A percentile compares a stretch with the other conserved stretches of the same genome.
phyloP scores from a whole-genome alignment of 2,113 vertebrate species.

The Paralichthys olivaceus region DNA sequence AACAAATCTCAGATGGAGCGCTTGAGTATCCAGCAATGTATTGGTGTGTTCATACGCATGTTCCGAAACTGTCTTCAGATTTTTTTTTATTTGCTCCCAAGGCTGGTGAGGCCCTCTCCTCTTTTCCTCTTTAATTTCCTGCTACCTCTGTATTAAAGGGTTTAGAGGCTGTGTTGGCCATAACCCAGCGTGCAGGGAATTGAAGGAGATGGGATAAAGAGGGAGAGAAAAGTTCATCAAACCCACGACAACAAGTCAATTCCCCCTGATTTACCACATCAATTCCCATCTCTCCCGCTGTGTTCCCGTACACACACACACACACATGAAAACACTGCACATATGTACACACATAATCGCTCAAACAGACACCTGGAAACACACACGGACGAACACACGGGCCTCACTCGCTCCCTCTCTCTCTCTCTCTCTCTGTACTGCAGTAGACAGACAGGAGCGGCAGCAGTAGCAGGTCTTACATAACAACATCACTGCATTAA shows the following conservation, averaged over 20 bases:
- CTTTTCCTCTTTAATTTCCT: neutral
- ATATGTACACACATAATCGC: conserved; percentile 15
- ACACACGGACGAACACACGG: conserved; percentile 4
- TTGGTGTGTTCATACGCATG: conserved; percentile 45
- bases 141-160: conserved; percentile 33
- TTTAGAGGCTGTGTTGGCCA: conserved; percentile 46
- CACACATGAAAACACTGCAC: neutral
- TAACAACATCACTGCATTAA: conserved; percentile 79
- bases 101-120: neutral
- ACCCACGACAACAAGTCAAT: conserved; percentile 71
- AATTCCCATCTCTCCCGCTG: conserved; percentile 43
- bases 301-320: neutral
- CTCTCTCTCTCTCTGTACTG: conserved; percentile 46
- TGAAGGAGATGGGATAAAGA: conserved; percentile 69
- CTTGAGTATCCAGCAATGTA: conserved; percentile 29
- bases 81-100: conserved; percentile 19
- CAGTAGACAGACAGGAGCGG: conserved; percentile 62
- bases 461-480: conserved; percentile 72
- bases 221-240: conserved; percentile 68
- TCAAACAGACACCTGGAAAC: conserved; percentile 11
- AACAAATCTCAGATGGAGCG: conserved; percentile 34
- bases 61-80: conserved; percentile 18
- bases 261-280: conserved; percentile 66
- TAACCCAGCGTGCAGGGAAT: conserved; percentile 50
- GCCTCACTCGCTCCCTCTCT: conserved; percentile 1